A percentile compares a stretch with the other conserved stretches of the same genome.
phyloP scores from a whole-genome alignment of 92 coral and sea anemone genomes.

The Blastomussa wellsi region DNA sequence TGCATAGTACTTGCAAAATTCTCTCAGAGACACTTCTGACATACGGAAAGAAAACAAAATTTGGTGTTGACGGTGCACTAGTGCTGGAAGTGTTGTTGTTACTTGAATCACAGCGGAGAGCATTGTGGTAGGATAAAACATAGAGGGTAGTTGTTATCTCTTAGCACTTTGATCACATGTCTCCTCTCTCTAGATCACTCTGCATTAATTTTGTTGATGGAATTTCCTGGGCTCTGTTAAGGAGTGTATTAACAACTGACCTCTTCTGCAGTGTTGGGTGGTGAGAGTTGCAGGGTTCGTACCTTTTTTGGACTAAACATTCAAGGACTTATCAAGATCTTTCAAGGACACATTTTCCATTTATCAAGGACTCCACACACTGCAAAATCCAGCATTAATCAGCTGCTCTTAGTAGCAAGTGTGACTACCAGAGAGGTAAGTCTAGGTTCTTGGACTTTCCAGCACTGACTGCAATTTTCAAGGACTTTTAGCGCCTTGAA shows the following conservation, averaged over 20 bases:
- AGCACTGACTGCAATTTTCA: too few relatives aligned
- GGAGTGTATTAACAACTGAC: constrained; percentile 37
- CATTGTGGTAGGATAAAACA: neutral
- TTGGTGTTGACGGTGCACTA: neutral
- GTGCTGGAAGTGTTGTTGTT: too few relatives aligned
- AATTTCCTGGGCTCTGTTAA: neutral
- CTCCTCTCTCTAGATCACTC: too few relatives aligned
- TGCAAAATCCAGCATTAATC: too few relatives aligned
- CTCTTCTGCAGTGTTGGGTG: constrained; percentile 40
- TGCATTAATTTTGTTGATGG: neutral
- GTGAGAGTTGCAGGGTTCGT: constrained; percentile 34
- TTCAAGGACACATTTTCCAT: too few relatives aligned
- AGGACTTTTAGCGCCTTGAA: too few relatives aligned
- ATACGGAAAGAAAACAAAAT: neutral
- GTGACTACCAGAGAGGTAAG: too few relatives aligned
- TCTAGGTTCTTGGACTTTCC: too few relatives aligned
- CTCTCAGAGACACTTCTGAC: neutral
- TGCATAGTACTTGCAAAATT: neutral
- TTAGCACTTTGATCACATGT: constrained; percentile 12
- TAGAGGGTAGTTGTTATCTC: constrained; percentile 23
- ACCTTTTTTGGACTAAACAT: too few relatives aligned
- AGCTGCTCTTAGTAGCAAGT: too few relatives aligned
- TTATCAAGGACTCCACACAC: too few relatives aligned
- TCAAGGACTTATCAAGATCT: too few relatives aligned
- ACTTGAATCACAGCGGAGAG: neutral